Evolutionary conservation across 1,140 invertebrate species (phyloP).

Genomic region (Leptinotarsa defecta): DNA sequence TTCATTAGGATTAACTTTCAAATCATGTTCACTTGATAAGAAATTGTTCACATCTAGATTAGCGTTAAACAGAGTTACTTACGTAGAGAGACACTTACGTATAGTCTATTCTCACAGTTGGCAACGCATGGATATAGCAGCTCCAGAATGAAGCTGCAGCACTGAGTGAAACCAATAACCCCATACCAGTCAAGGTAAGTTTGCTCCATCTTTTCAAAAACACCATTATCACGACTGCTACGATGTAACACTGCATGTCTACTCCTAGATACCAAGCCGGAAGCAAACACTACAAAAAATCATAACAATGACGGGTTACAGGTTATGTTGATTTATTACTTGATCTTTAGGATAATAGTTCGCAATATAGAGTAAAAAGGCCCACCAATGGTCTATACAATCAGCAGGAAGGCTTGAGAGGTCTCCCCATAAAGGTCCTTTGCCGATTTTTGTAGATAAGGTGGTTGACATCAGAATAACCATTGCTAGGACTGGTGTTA

Average conservation of each 20-base stretch:
- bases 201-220: neutral
- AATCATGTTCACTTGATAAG: too few relatives aligned
- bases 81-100: too few relatives aligned
- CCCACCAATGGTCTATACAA: neutral
- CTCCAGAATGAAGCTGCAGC: neutral
- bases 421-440: neutral
- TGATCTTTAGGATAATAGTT: too few relatives aligned
- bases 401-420: neutral
- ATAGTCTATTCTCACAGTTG: neutral
- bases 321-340: too few relatives aligned
- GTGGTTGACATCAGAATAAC: neutral
- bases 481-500: neutral
- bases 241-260: neutral
- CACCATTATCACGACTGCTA: neutral
- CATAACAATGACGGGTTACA: too few relatives aligned
- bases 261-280: neutral
- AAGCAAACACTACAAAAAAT: neutral
- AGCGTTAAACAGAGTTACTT: too few relatives aligned
- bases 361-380: too few relatives aligned
- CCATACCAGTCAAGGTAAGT: neutral
- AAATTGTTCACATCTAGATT: too few relatives aligned
- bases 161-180: neutral
- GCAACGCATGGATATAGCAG: neutral
- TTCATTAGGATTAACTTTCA: too few relatives aligned
- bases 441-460: neutral